These are phyloP conservation scores for Pteropus rufus DNA, from an alignment of 2,797 vertebrate species.

Conservation along the genomic window DNA sequence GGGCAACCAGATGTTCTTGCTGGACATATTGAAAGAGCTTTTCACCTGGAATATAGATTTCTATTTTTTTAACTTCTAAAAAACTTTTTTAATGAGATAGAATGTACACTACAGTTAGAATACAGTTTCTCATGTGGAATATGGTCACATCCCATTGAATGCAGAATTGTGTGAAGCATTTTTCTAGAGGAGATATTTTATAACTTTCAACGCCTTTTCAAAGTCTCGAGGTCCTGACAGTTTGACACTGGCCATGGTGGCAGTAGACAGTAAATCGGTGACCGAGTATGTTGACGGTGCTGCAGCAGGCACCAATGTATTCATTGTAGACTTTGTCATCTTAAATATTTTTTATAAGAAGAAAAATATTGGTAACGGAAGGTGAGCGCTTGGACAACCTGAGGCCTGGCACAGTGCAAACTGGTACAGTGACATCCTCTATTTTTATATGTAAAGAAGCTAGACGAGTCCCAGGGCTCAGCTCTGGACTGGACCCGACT, in stretches of 20 bases:
- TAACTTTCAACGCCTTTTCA: neutral
- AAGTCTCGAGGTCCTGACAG: no score
- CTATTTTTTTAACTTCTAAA: neutral
- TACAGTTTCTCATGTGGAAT: neutral
- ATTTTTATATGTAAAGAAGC: neutral
- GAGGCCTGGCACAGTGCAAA: neutral
- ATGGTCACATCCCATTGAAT: neutral
- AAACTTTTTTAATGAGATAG: neutral
- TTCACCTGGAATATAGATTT: neutral
- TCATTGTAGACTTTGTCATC: neutral
- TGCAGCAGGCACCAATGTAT: neutral
- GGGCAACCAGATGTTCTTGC: neutral
- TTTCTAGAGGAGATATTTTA: neutral
- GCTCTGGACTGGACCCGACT: neutral
- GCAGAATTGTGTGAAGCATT: neutral
- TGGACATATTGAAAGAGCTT: neutral
- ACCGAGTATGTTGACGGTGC: neutral
- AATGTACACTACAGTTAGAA: neutral
- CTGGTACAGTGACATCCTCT: neutral
- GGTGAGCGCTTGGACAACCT: neutral
- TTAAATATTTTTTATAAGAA: constrained; percentile 11
- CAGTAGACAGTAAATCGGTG: neutral
- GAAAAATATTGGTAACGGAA: neutral
- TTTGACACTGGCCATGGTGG: neutral
- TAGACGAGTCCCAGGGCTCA: neutral